phyloP scores from a whole-genome alignment of 2,113 vertebrate species.

The Naja naja region DNA sequence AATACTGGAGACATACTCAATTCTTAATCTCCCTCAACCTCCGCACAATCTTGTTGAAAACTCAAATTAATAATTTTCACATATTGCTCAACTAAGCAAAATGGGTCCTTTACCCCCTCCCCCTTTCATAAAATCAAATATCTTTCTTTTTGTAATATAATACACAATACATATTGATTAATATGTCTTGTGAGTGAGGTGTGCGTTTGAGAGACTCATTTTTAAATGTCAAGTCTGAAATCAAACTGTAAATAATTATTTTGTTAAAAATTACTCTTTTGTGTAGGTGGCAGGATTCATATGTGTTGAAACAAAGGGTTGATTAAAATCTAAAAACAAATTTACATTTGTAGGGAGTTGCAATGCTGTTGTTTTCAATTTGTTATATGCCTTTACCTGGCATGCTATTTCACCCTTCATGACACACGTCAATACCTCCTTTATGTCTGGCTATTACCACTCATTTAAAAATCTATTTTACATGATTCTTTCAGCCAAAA shows the following conservation, averaged over 20 bases:
- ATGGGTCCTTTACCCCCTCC: constrained; percentile 68
- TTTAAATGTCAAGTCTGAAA: constrained; percentile 67
- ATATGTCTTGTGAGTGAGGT: constrained; percentile 63
- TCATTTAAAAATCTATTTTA: constrained; percentile 89
- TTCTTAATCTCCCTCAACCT: neutral
- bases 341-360: constrained; percentile 71
- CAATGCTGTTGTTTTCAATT: constrained; percentile 71
- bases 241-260: constrained; percentile 69
- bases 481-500: constrained; percentile 82
- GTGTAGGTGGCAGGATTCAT: constrained; percentile 54
- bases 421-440: constrained; percentile 82
- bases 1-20: constrained; percentile 26
- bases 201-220: constrained; percentile 66
- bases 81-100: constrained; percentile 75
- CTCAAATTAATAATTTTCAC: constrained; percentile 69
- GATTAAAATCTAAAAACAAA: constrained; percentile 72
- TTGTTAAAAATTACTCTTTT: constrained; percentile 52
- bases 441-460: constrained; percentile 83
- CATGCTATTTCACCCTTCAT: constrained; percentile 80
- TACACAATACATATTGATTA: constrained; percentile 76
- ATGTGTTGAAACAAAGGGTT: constrained; percentile 60
- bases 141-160: constrained; percentile 67
- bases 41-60: constrained; percentile 27
- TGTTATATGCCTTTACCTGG: constrained; percentile 76
- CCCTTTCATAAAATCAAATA: constrained; percentile 69